A percentile compares a stretch with the other conserved stretches of the same genome.
These are phyloP conservation scores for Acanthoscelides obtectus DNA, from an alignment of 2,888 invertebrate genomes.

Conservation along the genomic window DNA sequence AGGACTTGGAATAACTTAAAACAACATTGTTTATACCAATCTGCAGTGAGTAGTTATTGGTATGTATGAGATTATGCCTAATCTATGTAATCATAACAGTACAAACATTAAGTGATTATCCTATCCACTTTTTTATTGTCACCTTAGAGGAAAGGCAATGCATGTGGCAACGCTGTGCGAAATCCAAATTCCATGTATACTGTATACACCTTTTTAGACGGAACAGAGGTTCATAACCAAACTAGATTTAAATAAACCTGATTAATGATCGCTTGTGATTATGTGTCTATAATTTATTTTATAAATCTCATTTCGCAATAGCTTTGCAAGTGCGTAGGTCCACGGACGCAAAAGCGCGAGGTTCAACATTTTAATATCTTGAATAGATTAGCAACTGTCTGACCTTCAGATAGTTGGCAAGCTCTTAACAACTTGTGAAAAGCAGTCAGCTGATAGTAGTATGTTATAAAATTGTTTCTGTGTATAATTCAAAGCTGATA, in stretches of 20 bases:
- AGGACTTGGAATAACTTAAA: no score
- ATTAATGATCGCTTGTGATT: background rate
- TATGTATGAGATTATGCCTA: no score
- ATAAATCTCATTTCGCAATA: background rate
- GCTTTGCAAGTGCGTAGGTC: background rate
- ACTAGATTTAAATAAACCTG: background rate
- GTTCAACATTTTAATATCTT: background rate
- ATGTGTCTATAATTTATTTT: background rate
- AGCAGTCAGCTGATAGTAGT: background rate
- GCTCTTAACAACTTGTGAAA: background rate
- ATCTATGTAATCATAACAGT: no score
- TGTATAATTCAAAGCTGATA: background rate
- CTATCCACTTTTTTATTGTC: no score
- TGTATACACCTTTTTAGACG: background rate
- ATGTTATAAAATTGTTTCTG: background rate
- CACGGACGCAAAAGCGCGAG: background rate
- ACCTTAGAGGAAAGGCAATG: no score
- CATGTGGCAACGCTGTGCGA: background rate
- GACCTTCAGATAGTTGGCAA: background rate
- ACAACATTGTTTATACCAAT: no score
- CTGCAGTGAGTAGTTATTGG: no score
- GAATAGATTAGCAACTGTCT: background rate
- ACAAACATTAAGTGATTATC: no score
- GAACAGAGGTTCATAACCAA: background rate
- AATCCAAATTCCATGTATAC: background rate